Evolutionary conservation across 2,797 vertebrate species (phyloP).

Genomic region (Zalophus californianus): DNA sequence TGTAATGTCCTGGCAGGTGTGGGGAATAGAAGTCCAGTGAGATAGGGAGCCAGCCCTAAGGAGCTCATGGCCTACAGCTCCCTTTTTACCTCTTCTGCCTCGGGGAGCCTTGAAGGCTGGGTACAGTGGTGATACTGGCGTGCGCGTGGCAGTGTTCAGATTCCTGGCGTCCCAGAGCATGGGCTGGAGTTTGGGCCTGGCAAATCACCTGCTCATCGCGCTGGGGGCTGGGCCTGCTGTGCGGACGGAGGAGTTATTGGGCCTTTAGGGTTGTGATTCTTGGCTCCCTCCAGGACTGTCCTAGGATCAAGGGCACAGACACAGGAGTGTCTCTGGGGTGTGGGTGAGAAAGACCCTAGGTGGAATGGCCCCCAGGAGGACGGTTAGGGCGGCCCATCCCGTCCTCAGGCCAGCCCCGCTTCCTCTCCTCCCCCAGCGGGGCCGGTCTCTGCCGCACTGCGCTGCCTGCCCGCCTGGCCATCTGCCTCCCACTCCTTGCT

Average conservation of each 20-base stretch:
- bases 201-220: rapidly evolving
- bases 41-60: background rate
- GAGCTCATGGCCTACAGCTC: background rate
- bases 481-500: background rate
- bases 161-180: background rate
- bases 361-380: background rate
- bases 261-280: background rate
- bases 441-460: background rate
- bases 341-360: background rate
- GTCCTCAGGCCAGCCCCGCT: background rate
- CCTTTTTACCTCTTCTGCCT: background rate
- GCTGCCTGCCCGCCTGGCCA: rapidly evolving
- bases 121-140: background rate
- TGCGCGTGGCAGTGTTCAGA: background rate
- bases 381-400: background rate
- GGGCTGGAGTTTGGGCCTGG: background rate
- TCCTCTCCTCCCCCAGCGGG: background rate
- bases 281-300: background rate
- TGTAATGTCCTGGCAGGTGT: background rate
- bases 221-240: background rate
- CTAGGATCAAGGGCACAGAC: background rate
- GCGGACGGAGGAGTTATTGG: background rate
- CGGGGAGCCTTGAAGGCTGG: background rate
- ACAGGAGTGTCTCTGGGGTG: background rate
- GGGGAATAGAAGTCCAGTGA: background rate